These are phyloP conservation scores for Porites australiensis DNA, from an alignment of 64 coral and sea anemone genomes.

Conservation along the genomic window DNA sequence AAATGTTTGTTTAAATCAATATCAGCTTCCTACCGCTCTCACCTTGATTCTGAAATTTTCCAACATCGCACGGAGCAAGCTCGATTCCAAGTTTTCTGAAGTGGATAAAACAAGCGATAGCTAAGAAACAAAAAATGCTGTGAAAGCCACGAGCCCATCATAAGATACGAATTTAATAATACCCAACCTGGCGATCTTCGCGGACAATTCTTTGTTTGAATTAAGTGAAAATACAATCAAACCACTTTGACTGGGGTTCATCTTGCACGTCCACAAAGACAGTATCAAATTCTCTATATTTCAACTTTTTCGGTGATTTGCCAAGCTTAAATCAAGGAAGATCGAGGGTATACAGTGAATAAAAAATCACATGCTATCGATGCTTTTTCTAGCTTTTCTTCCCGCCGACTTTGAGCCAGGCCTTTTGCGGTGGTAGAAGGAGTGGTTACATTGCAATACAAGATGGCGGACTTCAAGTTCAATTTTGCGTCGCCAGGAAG, in stretches of 20 bases:
- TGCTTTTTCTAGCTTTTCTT: not conserved
- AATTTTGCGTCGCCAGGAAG: not conserved
- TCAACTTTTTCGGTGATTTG: no score
- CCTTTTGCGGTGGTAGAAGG: not conserved
- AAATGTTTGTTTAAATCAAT: no score
- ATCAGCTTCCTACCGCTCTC: not conserved
- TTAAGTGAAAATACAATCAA: constrained; percentile 93
- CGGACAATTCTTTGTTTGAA: constrained; percentile 84
- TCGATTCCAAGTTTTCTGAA: constrained; percentile 84
- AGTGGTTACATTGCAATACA: not conserved
- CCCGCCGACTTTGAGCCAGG: not conserved
- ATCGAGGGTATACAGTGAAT: no score
- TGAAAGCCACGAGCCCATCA: not conserved
- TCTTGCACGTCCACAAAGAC: not conserved
- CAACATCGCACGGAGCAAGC: constrained; percentile 71
- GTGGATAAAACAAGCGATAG: not conserved
- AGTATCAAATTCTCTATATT: not conserved
- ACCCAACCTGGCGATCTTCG: constrained; percentile 92
- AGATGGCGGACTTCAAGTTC: constrained; percentile 50
- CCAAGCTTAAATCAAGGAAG: no score
- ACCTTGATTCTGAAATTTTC: constrained; percentile 90
- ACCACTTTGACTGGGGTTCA: constrained; percentile 74
- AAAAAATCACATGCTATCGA: no score
- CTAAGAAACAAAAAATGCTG: not conserved
- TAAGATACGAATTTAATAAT: not conserved